A percentile compares a stretch with the other conserved stretches of the same genome.
Conservation (phyloP, 2,113 vertebrate species). For the Syngnathus scovelli region DNA sequence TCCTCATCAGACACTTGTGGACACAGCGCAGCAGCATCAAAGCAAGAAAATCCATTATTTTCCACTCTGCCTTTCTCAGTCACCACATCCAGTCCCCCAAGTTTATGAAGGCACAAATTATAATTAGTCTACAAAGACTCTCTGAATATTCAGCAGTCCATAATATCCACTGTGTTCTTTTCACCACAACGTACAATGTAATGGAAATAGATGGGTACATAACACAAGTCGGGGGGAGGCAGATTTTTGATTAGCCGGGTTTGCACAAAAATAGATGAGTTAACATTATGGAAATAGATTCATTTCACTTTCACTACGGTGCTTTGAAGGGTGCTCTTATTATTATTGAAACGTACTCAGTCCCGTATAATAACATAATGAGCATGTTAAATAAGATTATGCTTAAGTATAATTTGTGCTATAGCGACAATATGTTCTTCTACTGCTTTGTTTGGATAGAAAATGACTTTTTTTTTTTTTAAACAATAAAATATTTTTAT, state of each 20-base stretch:
- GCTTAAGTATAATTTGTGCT: slow-evolving; percentile 21
- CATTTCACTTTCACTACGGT: slow-evolving; percentile 18
- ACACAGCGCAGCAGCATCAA: slow-evolving; percentile 61
- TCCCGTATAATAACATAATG: slow-evolving; percentile 38
- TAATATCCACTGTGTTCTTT: slow-evolving; percentile 47
- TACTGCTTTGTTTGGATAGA: slow-evolving; percentile 6
- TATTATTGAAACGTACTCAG: slow-evolving; percentile 18
- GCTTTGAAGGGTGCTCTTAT: slow-evolving; percentile 42
- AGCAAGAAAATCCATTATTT: slow-evolving; percentile 62
- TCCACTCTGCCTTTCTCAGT: slow-evolving; percentile 53
- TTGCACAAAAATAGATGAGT: slow-evolving; percentile 36
- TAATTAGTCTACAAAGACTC: slow-evolving; percentile 66
- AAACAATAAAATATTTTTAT: neutral
- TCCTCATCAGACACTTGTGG: slow-evolving; percentile 49
- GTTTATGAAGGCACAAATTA: slow-evolving; percentile 62
- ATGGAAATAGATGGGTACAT: slow-evolving; percentile 48
- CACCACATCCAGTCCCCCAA: slow-evolving; percentile 55
- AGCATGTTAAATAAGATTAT: slow-evolving; percentile 31
- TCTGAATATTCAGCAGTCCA: slow-evolving; percentile 68
- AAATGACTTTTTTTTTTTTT: neutral
- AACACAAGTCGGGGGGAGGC: slow-evolving; percentile 35
- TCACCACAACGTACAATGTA: slow-evolving; percentile 37
- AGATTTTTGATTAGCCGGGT: slow-evolving; percentile 42
- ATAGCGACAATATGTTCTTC: slow-evolving; percentile 2
- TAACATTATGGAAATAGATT: slow-evolving; percentile 31